Percentiles rank a stretch among this genome's conserved stretches.
Conservation (phyloP, 1,140 invertebrate genomes). For the Acromyrmex echinatior region DNA sequence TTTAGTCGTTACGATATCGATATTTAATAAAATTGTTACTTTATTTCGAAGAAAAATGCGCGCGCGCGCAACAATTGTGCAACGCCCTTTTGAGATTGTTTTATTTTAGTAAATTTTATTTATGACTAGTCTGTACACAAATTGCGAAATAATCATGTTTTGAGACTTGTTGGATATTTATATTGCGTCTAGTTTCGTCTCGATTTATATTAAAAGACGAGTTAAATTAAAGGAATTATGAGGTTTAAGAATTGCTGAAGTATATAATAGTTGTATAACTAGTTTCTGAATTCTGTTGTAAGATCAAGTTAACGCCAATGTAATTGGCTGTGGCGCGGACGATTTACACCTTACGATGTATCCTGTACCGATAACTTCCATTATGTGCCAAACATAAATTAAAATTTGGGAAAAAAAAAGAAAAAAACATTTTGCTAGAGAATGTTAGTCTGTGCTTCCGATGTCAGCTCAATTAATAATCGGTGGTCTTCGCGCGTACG, state of each 20-base stretch:
- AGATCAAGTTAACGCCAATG: constrained; percentile 29
- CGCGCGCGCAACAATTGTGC: constrained; percentile 30
- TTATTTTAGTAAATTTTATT: constrained; percentile 29
- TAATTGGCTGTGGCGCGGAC: constrained; percentile 33
- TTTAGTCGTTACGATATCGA: constrained; percentile 43
- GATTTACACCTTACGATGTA: constrained; percentile 55
- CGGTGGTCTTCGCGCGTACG: constrained; percentile 41
- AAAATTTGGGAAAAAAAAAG: constrained; percentile 34
- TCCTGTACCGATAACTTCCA: constrained; percentile 78
- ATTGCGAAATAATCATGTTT: constrained; percentile 31
- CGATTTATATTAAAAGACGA: background rate
- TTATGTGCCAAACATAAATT: constrained; percentile 78
- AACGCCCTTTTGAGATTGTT: constrained; percentile 46
- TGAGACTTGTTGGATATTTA: constrained; percentile 25
- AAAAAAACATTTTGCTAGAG: constrained; percentile 18
- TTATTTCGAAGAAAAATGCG: constrained; percentile 16
- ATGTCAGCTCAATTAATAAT: constrained; percentile 58
- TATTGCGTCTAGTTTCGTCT: constrained; percentile 8
- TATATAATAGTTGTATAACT: constrained; percentile 26
- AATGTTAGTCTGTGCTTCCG: constrained; percentile 66
- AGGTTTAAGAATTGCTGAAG: background rate
- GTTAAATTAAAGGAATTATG: constrained; percentile 29
- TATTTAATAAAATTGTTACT: constrained; percentile 53
- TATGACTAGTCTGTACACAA: constrained; percentile 25
- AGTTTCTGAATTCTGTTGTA: constrained; percentile 22